Percentiles rank a stretch among this genome's conserved stretches.
Conservation (phyloP, 2,797 vertebrate genomes). For the Pseudomugil tenellus region DNA sequence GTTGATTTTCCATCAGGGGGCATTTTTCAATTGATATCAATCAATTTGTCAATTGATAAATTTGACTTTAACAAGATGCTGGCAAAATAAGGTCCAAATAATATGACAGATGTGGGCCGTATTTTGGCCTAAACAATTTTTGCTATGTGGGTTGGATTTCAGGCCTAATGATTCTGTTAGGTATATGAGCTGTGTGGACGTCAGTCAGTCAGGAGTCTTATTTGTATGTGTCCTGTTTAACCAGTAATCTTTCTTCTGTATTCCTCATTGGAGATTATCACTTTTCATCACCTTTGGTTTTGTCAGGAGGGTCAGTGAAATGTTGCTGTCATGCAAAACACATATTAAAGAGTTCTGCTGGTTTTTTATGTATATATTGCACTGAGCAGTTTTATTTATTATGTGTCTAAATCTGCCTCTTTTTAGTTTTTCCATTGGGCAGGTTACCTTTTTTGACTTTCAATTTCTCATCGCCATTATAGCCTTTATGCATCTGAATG, state of each 20-base stretch:
- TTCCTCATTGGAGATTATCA: constrained; percentile 15
- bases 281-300: constrained; percentile 23
- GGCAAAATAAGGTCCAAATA: no score
- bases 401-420: constrained; percentile 39
- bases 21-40: no score
- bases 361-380: no score
- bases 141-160: not conserved
- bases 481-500: constrained; percentile 70
- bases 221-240: constrained; percentile 57
- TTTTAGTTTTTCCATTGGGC: constrained; percentile 41
- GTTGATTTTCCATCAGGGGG: no score
- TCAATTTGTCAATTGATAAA: no score
- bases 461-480: constrained; percentile 37
- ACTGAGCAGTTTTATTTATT: constrained; percentile 45
- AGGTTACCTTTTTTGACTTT: constrained; percentile 32
- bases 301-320: constrained; percentile 49
- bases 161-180: constrained; percentile 46
- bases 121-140: not conserved
- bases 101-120: not conserved
- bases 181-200: constrained; percentile 40
- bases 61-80: no score
- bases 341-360: constrained; percentile 67
- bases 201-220: constrained; percentile 51
- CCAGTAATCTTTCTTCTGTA: constrained; percentile 35
- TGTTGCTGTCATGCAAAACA: constrained; percentile 63